Conservation (phyloP, 2,797 vertebrate species). For the Ceyx erithaca region DNA sequence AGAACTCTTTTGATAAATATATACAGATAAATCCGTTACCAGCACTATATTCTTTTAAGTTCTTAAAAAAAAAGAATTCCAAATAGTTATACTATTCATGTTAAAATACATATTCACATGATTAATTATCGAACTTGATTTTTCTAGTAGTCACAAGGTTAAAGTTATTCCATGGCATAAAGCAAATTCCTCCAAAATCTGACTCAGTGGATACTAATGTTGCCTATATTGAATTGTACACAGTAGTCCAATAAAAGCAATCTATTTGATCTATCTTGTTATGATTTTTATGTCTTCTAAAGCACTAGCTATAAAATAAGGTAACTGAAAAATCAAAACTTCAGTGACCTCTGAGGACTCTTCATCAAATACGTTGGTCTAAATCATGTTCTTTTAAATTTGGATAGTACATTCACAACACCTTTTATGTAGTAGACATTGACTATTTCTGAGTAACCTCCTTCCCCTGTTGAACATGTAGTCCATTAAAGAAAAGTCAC, state of each 20-base stretch:
- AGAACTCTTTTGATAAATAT: neutral
- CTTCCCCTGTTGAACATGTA: slow-evolving; percentile 3
- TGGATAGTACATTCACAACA: slow-evolving; percentile 61
- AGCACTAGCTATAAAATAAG: slow-evolving; percentile 77
- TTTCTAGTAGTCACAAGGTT: slow-evolving; percentile 69
- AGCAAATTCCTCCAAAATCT: slow-evolving; percentile 63
- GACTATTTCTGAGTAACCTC: slow-evolving; percentile 51
- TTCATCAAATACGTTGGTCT: slow-evolving; percentile 71
- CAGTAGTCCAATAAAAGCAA: slow-evolving; percentile 76
- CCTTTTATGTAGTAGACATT: slow-evolving; percentile 65
- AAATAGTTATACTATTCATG: neutral
- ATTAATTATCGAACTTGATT: slow-evolving; percentile 66
- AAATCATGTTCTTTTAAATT: slow-evolving; percentile 77
- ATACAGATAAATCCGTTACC: slow-evolving; percentile 3
- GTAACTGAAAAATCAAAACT: slow-evolving; percentile 81
- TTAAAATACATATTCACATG: slow-evolving; percentile 32
- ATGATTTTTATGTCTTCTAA: slow-evolving; percentile 77
- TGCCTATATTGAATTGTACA: slow-evolving; percentile 64
- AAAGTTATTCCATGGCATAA: slow-evolving; percentile 34
- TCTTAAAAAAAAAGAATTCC: neutral
- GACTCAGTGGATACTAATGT: slow-evolving; percentile 64
- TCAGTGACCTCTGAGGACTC: slow-evolving; percentile 77
- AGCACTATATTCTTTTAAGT: slow-evolving; percentile 2
- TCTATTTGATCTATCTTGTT: slow-evolving; percentile 78
- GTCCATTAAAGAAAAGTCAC: slow-evolving; percentile 2